These are phyloP conservation scores for Capromys pilorides DNA, from an alignment of 2,797 vertebrate genomes.

Conservation along the genomic window DNA sequence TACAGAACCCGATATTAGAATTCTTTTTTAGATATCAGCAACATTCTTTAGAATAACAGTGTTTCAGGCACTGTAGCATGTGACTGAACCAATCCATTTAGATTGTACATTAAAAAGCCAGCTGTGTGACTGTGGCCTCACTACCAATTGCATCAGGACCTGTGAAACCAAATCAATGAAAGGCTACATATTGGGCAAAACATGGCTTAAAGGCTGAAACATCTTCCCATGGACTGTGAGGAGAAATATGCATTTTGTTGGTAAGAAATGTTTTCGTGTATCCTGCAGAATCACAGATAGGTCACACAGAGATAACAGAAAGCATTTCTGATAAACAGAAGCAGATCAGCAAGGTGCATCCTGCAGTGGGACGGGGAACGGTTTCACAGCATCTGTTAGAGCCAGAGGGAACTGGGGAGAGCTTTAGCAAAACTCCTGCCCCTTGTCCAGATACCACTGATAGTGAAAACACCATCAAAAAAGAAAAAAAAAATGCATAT, in stretches of 20 bases:
- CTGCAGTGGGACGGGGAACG: neutral
- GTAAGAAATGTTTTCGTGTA: conserved; percentile 50
- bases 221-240: neutral
- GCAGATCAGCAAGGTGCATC: conserved; percentile 54
- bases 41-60: neutral
- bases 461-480: conserved; percentile 37
- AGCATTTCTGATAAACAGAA: conserved; percentile 69
- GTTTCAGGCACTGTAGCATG: neutral
- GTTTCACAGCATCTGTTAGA: conserved; percentile 66
- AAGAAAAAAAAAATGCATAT: neutral
- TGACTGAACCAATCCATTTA: conserved; percentile 8
- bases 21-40: neutral
- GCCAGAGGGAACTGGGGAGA: conserved; percentile 42
- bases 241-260: conserved; percentile 28
- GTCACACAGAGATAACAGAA: conserved; percentile 68
- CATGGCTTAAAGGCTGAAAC: conserved; percentile 13
- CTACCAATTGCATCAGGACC: neutral
- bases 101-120: neutral
- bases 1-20: neutral
- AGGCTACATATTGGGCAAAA: neutral
- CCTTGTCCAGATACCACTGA: conserved; percentile 37
- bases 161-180: neutral
- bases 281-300: conserved; percentile 50
- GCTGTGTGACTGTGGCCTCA: neutral
- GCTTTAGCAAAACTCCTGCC: conserved; percentile 51